phyloP scores from a whole-genome alignment of 53 echinoderm and acorn worm species.

The Zoroaster sp. region DNA sequence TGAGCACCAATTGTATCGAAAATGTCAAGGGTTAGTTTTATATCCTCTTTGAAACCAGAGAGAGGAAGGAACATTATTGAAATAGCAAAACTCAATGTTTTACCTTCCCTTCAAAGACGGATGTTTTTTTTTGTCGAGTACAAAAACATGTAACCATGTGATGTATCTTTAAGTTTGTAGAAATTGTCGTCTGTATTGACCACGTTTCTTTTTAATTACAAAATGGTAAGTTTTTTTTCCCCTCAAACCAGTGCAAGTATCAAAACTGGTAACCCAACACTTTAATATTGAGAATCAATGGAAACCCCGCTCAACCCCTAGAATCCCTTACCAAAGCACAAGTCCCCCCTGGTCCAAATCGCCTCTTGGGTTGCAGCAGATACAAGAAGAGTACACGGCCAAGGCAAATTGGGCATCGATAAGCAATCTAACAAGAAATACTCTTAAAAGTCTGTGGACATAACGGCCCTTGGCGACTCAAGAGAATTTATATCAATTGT shows the following conservation, averaged over 20 bases:
- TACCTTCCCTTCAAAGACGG: no score
- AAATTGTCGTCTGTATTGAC: not conserved
- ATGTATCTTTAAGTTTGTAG: not conserved
- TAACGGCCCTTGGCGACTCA: not conserved
- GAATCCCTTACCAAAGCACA: constrained; percentile 9
- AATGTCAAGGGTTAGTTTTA: no score
- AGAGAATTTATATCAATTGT: constrained; percentile 40
- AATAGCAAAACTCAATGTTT: no score
- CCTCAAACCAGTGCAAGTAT: constrained; percentile 30
- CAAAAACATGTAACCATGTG: no score
- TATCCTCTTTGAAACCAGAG: no score
- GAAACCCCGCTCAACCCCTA: not conserved
- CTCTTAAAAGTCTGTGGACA: constrained; percentile 32
- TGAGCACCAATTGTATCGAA: no score
- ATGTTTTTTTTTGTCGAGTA: no score
- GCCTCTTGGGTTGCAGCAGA: constrained; percentile 39
- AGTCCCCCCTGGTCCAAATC: constrained; percentile 1
- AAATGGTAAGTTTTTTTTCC: constrained; percentile 9
- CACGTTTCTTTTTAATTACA: constrained; percentile 32
- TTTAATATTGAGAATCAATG: constrained; percentile 30
- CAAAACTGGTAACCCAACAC: constrained; percentile 32
- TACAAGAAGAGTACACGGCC: not conserved
- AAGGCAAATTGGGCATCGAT: not conserved
- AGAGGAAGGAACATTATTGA: no score
- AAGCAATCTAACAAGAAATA: constrained; percentile 39